These are phyloP conservation scores for Scaptomyza cyrtandrae DNA, from an alignment of 2,888 invertebrate species.

Conservation along the genomic window DNA sequence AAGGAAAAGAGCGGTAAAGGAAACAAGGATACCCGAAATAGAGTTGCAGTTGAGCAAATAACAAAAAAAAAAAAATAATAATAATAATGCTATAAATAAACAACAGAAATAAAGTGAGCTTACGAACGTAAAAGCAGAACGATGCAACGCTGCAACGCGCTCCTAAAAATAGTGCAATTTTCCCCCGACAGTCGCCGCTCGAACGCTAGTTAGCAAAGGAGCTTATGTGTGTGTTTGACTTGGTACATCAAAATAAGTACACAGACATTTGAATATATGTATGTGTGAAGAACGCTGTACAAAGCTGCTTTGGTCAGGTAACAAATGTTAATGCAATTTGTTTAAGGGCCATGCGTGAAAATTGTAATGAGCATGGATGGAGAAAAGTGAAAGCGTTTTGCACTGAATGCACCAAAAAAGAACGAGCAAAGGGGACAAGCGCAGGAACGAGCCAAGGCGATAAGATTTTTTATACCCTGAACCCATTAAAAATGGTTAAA, in stretches of 20 bases:
- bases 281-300: constrained; percentile 13
- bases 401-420: constrained; percentile 42
- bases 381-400: constrained; percentile 43
- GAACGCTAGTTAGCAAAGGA: too few species aligned
- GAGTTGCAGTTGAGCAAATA: neutral
- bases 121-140: constrained; percentile 59
- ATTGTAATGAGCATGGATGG: neutral
- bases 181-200: neutral
- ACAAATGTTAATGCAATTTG: constrained; percentile 74
- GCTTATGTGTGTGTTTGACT: too few species aligned
- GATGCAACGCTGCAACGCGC: neutral
- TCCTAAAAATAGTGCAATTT: too few species aligned
- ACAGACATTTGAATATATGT: constrained; percentile 9
- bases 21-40: constrained; percentile 25
- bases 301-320: constrained; percentile 54
- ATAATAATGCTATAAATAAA: constrained; percentile 67
- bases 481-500: too few species aligned
- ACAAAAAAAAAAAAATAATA: constrained; percentile 14
- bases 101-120: constrained; percentile 67
- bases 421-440: too few species aligned
- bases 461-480: too few species aligned
- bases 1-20: constrained; percentile 33
- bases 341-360: constrained; percentile 45
- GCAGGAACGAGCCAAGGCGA: too few species aligned
- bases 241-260: constrained; percentile 14